Evolutionary conservation across 2,113 vertebrate species (phyloP).

Genomic region (Malurus melanocephalus): DNA sequence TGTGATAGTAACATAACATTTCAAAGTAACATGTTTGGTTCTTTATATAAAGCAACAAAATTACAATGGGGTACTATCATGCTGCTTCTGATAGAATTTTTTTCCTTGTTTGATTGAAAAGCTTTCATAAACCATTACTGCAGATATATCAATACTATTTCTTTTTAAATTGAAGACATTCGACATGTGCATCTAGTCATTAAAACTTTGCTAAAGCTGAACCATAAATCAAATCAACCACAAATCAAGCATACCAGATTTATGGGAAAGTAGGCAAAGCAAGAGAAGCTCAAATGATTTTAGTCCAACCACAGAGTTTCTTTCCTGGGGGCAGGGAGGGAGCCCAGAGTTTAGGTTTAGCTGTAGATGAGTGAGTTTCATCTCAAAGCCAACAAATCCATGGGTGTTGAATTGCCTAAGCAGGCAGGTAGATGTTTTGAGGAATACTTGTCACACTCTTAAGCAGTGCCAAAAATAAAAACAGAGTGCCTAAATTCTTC

Average conservation of each 20-base stretch:
- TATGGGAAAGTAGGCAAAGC: not conserved
- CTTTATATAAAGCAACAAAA: not conserved
- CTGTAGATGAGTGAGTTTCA: not conserved
- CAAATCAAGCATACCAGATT: not conserved
- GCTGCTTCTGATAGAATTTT: not conserved
- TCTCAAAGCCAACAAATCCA: not conserved
- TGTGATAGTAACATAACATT: not conserved
- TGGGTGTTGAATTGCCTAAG: not conserved
- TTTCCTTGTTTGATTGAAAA: not conserved
- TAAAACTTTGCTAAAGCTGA: not conserved
- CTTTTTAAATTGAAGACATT: not conserved
- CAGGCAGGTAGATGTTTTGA: not conserved
- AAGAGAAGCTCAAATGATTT: not conserved
- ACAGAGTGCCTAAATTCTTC: not conserved
- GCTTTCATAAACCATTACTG: not conserved
- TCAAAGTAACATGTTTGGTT: not conserved
- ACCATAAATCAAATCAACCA: not conserved
- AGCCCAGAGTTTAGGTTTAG: not conserved
- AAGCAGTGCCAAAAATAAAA: not conserved
- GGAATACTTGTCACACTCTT: not conserved
- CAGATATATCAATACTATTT: not conserved
- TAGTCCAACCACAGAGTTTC: not conserved
- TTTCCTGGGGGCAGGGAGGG: slow-evolving; percentile 5
- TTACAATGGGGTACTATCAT: not conserved
- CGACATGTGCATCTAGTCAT: not conserved